Conservation (phyloP, 2,888 invertebrate genomes). For the Drosophila formosana region DNA sequence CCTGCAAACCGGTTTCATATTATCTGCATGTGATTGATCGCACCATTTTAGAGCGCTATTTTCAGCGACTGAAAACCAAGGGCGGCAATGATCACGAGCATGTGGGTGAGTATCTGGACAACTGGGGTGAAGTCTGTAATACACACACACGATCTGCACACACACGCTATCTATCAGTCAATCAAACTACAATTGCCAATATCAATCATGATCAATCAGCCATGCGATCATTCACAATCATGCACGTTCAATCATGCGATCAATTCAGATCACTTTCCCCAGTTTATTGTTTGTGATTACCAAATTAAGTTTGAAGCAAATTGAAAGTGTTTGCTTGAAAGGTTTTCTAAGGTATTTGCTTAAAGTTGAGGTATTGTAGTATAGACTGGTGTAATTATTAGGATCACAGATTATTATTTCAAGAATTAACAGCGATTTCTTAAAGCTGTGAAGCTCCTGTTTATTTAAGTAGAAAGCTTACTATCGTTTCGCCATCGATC, state of each 20-base stretch:
- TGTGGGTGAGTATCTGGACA: constrained; percentile 81
- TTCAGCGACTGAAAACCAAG: constrained; percentile 96
- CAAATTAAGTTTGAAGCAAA: background rate
- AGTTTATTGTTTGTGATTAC: background rate
- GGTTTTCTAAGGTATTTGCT: background rate
- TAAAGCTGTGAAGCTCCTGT: no score
- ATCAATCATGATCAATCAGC: constrained; percentile 35
- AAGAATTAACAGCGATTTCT: no score
- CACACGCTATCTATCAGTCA: constrained; percentile 15
- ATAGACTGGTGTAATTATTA: no score
- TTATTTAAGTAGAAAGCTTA: no score
- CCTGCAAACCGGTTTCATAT: constrained; percentile 99
- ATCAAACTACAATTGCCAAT: constrained; percentile 2
- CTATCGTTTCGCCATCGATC: no score
- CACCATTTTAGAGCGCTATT: constrained; percentile 98
- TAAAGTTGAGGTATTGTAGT: no score
- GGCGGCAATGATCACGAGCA: constrained; percentile 86
- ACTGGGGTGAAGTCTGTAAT: background rate
- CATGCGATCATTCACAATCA: constrained; percentile 30
- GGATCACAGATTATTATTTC: no score
- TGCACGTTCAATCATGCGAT: constrained; percentile 23
- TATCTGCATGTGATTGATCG: constrained; percentile 99
- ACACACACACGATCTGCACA: constrained; percentile 12
- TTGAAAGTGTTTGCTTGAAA: background rate
- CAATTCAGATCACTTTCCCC: constrained; percentile 14